Evolutionary conservation across 2,113 vertebrate species (phyloP), one percentile per base, ranked within the genome.

Genomic region (Halichoerus grypus): DNA sequence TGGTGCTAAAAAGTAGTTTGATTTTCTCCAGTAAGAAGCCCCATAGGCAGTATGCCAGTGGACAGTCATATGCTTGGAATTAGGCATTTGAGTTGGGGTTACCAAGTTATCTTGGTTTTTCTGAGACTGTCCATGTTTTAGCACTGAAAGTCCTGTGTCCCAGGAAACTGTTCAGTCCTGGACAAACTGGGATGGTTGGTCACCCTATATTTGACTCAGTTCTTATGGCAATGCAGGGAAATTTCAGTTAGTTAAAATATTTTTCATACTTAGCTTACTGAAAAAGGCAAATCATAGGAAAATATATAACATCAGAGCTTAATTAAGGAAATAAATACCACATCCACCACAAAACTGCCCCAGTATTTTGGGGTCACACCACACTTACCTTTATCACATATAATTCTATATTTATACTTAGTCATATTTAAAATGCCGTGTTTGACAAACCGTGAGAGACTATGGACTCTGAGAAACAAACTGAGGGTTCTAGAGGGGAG

Each of bases 231-330:
- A 71, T 80, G 31, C 18, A 80, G 5, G 49, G 63, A 84, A 53
- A 86, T 85, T 74, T 80, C 36, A 74, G 22, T 74, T 85, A 72
- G 28, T 15, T 28, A 63, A 53, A 87, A n/a, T 63, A 28, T 87
- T 92, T 95, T 86, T 46, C 71, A 55, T 80, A 39, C n/a, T 53
- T 72, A 53, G 19, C 19, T 72, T 95, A 85, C 31, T 28, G 24
- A 69, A 95, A 91, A 91, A 95, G 69, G 33, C 24, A 69, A 74
- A 74, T 74, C 46, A 61, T 39, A 80, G 18, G 80, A 86, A 95
- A 71, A 71, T 86, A 72, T n/a, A 51, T 72, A 63, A 42, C 53
- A 55, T 65, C 57, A 87, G 33, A 74, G 42, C 12, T 72, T 74
- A 90, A 61, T 63, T 84, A 67, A 33, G 39, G 72, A 82, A 87